Evolutionary conservation across 2,888 invertebrate genomes (phyloP).

Genomic region (Craniophora ligustri): DNA sequence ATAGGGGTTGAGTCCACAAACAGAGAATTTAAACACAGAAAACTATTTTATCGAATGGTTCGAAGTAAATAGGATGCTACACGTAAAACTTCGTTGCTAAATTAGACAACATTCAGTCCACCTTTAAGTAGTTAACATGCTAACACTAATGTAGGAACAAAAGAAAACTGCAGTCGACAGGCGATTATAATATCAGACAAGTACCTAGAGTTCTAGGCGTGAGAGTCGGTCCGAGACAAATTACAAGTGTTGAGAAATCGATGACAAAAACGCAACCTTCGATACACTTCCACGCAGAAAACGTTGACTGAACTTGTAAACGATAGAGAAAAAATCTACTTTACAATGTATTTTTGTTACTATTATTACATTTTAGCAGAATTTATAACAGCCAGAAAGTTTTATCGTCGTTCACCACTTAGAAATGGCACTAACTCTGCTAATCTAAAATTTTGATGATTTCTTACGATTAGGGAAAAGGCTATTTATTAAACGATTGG

Average conservation of each 20-base stretch:
- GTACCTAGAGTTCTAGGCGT: conserved; percentile 18
- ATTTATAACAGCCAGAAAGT: too few species aligned
- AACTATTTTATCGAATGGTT: too few species aligned
- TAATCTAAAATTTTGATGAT: too few species aligned
- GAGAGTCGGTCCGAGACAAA: conserved; percentile 37
- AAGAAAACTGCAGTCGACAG: background rate
- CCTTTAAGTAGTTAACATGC: background rate
- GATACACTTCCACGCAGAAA: conserved; percentile 27
- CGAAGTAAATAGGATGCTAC: too few species aligned
- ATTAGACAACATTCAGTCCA: background rate
- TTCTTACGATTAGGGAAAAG: too few species aligned
- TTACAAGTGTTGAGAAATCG: conserved; percentile 27
- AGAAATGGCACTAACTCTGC: too few species aligned
- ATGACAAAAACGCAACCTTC: conserved; percentile 47
- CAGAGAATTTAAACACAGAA: too few species aligned
- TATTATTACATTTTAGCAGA: too few species aligned
- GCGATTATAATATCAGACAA: conserved; percentile 12
- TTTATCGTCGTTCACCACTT: too few species aligned
- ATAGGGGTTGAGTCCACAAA: too few species aligned
- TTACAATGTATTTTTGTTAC: background rate
- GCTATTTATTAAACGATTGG: too few species aligned
- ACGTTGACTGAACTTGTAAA: conserved; percentile 35
- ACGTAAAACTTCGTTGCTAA: too few species aligned
- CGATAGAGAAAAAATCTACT: conserved; percentile 39
- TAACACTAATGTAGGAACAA: background rate